Percentiles rank a stretch among this genome's conserved stretches.
Conservation (phyloP, 2,888 invertebrate genomes). For the Pinctada fucata region DNA sequence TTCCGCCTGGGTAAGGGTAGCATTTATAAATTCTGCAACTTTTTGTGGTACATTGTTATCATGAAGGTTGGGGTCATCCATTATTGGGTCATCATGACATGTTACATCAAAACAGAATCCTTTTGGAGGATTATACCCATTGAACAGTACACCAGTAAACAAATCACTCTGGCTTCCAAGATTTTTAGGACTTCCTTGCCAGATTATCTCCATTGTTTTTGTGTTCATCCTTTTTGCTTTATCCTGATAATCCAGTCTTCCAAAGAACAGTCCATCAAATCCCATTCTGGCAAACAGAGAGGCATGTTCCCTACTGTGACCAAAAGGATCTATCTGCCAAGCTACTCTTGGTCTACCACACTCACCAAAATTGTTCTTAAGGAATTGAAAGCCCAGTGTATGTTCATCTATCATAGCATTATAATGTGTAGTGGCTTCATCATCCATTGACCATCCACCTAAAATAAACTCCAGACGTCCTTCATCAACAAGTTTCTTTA, state of each 20-base stretch:
- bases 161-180: slow-evolving; percentile 78
- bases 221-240: slow-evolving; percentile 81
- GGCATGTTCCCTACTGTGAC: slow-evolving; percentile 91
- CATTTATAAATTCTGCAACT: slow-evolving; percentile 79
- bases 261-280: slow-evolving; percentile 91
- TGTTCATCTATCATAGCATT: slow-evolving; percentile 80
- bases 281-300: slow-evolving; percentile 84
- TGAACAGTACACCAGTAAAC: slow-evolving; percentile 87
- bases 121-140: slow-evolving; percentile 80
- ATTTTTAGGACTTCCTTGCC: slow-evolving; percentile 83
- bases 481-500: slow-evolving; percentile 30
- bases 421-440: slow-evolving; percentile 80
- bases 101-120: slow-evolving; percentile 95
- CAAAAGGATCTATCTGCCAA: slow-evolving; percentile 93
- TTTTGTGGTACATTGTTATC: slow-evolving; percentile 88
- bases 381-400: slow-evolving; percentile 79
- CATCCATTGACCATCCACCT: slow-evolving; percentile 80
- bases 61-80: slow-evolving; percentile 86
- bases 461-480: slow-evolving; percentile 78
- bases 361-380: slow-evolving; percentile 76
- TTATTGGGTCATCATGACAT: slow-evolving; percentile 87
- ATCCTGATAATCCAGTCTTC: slow-evolving; percentile 91
- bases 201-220: slow-evolving; percentile 88
- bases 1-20: slow-evolving; percentile 75
- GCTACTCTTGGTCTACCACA: slow-evolving; percentile 87